These are phyloP conservation scores for Cyprinodon variegatus DNA, from an alignment of 2,113 vertebrate species.

Conservation along the genomic window DNA sequence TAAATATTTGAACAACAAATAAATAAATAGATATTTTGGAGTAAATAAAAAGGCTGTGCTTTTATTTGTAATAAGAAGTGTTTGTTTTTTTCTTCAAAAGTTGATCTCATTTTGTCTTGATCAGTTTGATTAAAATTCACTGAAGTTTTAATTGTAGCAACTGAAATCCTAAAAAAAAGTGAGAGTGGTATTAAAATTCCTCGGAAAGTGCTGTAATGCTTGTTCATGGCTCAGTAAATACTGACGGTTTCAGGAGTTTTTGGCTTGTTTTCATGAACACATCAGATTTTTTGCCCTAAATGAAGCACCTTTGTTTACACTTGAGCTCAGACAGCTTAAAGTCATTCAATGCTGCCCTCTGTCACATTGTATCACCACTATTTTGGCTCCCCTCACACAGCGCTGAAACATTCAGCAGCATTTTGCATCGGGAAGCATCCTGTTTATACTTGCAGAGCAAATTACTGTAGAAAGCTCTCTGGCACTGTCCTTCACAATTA, in stretches of 20 bases:
- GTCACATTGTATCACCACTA: constrained; percentile 43
- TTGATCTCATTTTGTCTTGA: too few species aligned
- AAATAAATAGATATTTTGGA: too few species aligned
- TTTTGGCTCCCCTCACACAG: constrained; percentile 17
- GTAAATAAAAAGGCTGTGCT: too few species aligned
- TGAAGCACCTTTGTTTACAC: constrained; percentile 38
- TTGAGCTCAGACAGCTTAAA: constrained; percentile 33
- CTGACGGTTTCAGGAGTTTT: not conserved
- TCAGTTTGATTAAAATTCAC: too few species aligned
- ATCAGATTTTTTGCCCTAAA: constrained; percentile 16
- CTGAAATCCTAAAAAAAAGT: not conserved
- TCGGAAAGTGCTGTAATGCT: not conserved
- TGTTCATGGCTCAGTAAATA: constrained; percentile 14
- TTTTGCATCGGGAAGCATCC: constrained; percentile 31
- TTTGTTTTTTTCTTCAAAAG: too few species aligned
- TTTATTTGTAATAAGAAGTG: too few species aligned
- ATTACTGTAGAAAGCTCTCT: constrained; percentile 60
- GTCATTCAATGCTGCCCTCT: constrained; percentile 48
- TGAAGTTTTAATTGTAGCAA: too few species aligned
- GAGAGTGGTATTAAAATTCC: not conserved
- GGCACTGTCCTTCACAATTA: constrained; percentile 63
- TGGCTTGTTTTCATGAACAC: not conserved
- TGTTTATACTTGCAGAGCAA: constrained; percentile 56
- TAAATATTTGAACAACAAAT: too few species aligned
- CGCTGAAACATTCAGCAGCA: constrained; percentile 18